Conservation (phyloP, 2,888 invertebrate species). For the Melanargia galathea region DNA sequence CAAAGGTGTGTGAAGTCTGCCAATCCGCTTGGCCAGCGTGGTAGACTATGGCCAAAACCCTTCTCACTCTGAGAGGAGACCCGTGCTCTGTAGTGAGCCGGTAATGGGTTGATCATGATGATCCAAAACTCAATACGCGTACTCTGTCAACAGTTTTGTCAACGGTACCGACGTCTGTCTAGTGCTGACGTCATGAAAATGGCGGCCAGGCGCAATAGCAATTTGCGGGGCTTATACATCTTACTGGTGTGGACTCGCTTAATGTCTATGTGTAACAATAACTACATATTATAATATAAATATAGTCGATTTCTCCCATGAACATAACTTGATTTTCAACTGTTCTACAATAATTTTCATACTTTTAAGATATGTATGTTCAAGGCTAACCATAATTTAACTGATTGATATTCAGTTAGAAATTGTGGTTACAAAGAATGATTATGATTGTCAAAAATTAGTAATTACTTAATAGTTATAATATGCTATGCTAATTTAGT, state of each 20-base stretch:
- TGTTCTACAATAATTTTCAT: constrained; percentile 5
- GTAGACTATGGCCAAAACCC: too few species aligned
- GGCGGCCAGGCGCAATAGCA: too few species aligned
- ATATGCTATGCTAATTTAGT: constrained; percentile 44
- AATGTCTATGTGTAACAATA: background rate
- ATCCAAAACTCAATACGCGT: too few species aligned
- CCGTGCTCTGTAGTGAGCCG: too few species aligned
- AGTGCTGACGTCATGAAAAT: too few species aligned
- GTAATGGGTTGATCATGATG: too few species aligned
- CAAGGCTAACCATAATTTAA: background rate
- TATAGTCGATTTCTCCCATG: constrained; percentile 5
- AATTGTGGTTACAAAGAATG: constrained; percentile 13
- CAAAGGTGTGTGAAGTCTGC: too few species aligned
- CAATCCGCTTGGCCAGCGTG: too few species aligned
- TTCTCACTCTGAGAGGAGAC: too few species aligned
- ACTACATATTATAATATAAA: background rate
- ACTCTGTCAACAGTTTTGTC: too few species aligned
- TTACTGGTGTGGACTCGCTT: background rate
- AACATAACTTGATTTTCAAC: background rate
- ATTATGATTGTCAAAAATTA: constrained; percentile 30
- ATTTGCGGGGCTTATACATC: too few species aligned
- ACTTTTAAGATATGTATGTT: background rate
- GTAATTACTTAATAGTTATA: constrained; percentile 34
- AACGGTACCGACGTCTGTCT: too few species aligned
- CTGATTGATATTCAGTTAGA: background rate